These are phyloP conservation scores for Archocentrus centrarchus DNA, from an alignment of 2,113 vertebrate species.

Conservation along the genomic window DNA sequence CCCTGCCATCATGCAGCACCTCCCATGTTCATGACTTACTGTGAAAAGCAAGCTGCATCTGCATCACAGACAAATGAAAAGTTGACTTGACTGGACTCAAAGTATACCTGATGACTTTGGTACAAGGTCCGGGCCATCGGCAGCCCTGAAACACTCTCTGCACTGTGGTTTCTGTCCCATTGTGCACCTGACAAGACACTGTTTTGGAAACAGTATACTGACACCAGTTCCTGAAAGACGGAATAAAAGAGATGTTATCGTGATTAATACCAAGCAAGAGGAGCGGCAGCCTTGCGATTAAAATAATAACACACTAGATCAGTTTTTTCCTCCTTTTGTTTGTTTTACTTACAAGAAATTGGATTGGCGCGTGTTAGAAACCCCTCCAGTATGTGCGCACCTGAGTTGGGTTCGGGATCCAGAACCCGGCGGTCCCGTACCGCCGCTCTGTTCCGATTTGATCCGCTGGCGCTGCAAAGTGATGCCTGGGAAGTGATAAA, in stretches of 20 bases:
- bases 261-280: neutral
- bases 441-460: conserved; percentile 67
- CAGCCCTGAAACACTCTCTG: conserved; percentile 95
- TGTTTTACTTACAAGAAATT: neutral
- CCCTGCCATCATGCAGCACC: neutral
- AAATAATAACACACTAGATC: neutral
- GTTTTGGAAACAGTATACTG: conserved; percentile 90
- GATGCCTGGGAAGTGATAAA: conserved; percentile 78
- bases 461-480: conserved; percentile 73
- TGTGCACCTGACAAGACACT: conserved; percentile 93
- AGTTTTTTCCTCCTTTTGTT: neutral
- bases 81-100: neutral
- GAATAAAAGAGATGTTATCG: neutral
- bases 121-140: conserved; percentile 93
- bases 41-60: neutral
- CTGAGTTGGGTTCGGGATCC: conserved; percentile 68
- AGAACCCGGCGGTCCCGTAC: conserved; percentile 66
- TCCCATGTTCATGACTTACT: neutral
- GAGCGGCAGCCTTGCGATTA: neutral
- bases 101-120: conserved; percentile 92
- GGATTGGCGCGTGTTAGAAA: neutral
- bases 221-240: conserved; percentile 90
- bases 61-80: neutral
- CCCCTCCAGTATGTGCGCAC: conserved; percentile 44
- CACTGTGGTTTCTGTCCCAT: conserved; percentile 91